Evolutionary conservation across 2,888 invertebrate species (phyloP).

Genomic region (Pterostichus niger): DNA sequence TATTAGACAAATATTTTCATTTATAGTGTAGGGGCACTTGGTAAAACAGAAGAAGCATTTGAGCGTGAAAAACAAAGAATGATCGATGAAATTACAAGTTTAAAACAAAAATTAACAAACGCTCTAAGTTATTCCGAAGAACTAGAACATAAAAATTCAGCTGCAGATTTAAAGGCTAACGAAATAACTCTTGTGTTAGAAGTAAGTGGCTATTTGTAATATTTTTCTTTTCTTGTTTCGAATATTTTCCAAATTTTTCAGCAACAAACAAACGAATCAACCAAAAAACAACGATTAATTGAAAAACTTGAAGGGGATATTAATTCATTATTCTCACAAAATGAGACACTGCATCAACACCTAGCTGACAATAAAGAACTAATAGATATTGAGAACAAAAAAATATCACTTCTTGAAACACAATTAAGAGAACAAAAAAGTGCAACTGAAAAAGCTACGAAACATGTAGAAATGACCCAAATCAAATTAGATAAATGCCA

Average conservation of each 20-base stretch:
- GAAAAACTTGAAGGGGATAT: constrained; percentile 83
- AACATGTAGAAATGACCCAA: constrained; percentile 64
- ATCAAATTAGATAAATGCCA: constrained; percentile 72
- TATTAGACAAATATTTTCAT: background rate
- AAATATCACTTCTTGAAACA: constrained; percentile 72
- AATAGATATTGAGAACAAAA: constrained; percentile 72
- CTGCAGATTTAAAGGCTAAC: constrained; percentile 80
- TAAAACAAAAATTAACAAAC: constrained; percentile 80
- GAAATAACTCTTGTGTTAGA: constrained; percentile 81
- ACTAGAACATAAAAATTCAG: constrained; percentile 80
- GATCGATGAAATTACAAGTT: constrained; percentile 80
- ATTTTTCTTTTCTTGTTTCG: background rate
- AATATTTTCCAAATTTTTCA: constrained; percentile 69
- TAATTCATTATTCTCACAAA: constrained; percentile 77
- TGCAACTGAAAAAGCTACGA: constrained; percentile 72
- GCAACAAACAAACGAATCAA: constrained; percentile 77
- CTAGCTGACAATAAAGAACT: constrained; percentile 77
- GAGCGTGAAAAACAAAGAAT: constrained; percentile 85
- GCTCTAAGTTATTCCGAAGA: constrained; percentile 81
- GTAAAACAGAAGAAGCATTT: constrained; percentile 81
- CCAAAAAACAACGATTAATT: constrained; percentile 78
- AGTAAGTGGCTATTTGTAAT: constrained; percentile 71
- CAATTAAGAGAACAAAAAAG: background rate
- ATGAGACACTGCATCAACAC: constrained; percentile 74
- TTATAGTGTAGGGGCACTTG: constrained; percentile 69